Evolutionary conservation across 2,888 invertebrate genomes (phyloP).

Genomic region (Prostheceraeus crozeri): DNA sequence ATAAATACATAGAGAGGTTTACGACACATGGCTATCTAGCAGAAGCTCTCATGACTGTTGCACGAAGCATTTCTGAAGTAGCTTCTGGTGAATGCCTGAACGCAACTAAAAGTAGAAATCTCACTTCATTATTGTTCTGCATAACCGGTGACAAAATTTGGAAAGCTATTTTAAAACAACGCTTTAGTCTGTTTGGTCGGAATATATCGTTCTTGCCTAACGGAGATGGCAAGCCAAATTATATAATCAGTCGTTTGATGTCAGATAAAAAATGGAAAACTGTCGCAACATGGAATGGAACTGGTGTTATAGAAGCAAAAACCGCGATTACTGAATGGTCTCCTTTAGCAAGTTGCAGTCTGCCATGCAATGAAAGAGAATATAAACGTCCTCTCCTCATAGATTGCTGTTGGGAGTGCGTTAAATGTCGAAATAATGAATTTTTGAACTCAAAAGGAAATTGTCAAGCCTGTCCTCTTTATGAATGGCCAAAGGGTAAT

Average conservation of each 20-base stretch:
- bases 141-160: not conserved
- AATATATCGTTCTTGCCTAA: slow-evolving; percentile 1
- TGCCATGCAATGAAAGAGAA: not conserved
- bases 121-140: not conserved
- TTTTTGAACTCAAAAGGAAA: not conserved
- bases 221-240: too few species aligned
- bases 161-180: too few species aligned
- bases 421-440: slow-evolving; percentile 20
- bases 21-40: too few species aligned
- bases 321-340: not conserved
- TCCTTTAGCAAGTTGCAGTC: not conserved
- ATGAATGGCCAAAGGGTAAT: not conserved
- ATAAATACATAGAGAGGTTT: slow-evolving; percentile 5
- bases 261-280: not conserved
- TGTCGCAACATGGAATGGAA: too few species aligned
- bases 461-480: slow-evolving; percentile 13
- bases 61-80: not conserved
- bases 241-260: not conserved
- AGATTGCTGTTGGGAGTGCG: slow-evolving; percentile 10
- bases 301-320: too few species aligned
- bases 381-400: not conserved
- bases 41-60: not conserved
- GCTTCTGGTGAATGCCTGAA: not conserved
- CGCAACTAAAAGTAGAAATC: not conserved
- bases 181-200: not conserved